phyloP scores from a whole-genome alignment of 2,797 vertebrate species.

The Acanthopagrus latus region DNA sequence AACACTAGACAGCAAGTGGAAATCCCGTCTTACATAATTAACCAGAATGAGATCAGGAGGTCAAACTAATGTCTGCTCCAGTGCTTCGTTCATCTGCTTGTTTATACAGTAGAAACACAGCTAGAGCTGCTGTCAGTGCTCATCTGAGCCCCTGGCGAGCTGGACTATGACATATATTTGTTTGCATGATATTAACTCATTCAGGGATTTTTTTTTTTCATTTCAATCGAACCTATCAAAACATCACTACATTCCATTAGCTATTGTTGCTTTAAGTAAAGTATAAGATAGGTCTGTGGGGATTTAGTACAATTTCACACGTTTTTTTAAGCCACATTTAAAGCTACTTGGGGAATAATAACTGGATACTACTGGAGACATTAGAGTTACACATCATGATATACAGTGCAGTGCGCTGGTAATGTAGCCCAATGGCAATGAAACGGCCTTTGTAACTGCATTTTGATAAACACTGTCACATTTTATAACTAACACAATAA shows the following conservation, averaged over 20 bases:
- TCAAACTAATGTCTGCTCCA: constrained; percentile 34
- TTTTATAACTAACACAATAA: background rate
- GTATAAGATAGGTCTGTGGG: background rate
- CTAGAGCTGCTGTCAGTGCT: constrained; percentile 28
- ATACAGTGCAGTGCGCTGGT: too few relatives aligned
- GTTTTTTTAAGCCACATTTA: too few relatives aligned
- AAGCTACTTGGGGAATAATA: too few relatives aligned
- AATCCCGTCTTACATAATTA: constrained; percentile 63
- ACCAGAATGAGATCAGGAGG: constrained; percentile 51
- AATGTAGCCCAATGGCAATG: too few relatives aligned
- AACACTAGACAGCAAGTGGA: constrained; percentile 44
- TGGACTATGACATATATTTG: background rate
- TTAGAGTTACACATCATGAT: too few relatives aligned
- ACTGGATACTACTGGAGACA: too few relatives aligned
- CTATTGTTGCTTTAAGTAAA: background rate
- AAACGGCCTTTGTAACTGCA: too few relatives aligned
- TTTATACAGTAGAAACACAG: constrained; percentile 31
- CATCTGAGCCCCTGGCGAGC: constrained; percentile 11
- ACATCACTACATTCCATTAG: background rate
- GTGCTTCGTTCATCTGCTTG: constrained; percentile 44
- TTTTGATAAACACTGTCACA: too few relatives aligned
- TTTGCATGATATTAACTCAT: background rate
- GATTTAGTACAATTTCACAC: too few relatives aligned
- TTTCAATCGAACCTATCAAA: background rate
- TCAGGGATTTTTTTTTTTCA: background rate